These are phyloP conservation scores for Mus minutoides DNA, from an alignment of 2,797 vertebrate genomes.

Conservation along the genomic window DNA sequence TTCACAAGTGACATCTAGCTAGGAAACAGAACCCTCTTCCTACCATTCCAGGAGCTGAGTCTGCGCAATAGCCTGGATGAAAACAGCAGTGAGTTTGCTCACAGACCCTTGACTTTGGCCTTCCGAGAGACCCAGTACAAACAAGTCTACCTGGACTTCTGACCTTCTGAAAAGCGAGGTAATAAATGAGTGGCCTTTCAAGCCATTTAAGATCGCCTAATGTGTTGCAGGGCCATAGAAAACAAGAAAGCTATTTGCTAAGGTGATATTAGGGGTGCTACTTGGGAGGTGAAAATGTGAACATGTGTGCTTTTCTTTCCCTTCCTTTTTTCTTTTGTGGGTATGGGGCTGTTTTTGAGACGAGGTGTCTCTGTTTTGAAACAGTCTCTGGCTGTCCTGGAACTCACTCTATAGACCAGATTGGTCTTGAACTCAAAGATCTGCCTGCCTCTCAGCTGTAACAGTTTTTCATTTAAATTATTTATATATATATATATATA, in stretches of 20 bases:
- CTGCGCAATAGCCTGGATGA: background rate
- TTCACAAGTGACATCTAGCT: background rate
- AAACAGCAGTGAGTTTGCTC: background rate
- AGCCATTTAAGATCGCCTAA: background rate
- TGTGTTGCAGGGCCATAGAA: background rate
- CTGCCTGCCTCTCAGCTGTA: background rate
- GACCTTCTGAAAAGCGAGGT: background rate
- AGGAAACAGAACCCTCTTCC: background rate
- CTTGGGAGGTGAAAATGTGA: background rate
- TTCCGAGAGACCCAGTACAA: conserved; percentile 18
- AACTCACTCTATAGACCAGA: background rate
- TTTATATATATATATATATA: background rate
- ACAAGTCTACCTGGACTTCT: background rate
- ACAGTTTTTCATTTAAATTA: conserved; percentile 50
- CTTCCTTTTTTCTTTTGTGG: background rate
- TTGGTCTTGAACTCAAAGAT: background rate
- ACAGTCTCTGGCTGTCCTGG: background rate
- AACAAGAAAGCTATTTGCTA: background rate
- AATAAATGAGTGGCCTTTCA: background rate
- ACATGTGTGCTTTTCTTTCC: background rate
- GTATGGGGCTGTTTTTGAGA: background rate
- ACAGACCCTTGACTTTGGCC: conserved; percentile 16
- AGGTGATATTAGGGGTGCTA: background rate
- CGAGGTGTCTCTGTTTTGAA: background rate
- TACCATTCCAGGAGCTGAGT: background rate